These are phyloP conservation scores for Campoletis raptor DNA, from an alignment of 2,888 invertebrate species.

Conservation along the genomic window DNA sequence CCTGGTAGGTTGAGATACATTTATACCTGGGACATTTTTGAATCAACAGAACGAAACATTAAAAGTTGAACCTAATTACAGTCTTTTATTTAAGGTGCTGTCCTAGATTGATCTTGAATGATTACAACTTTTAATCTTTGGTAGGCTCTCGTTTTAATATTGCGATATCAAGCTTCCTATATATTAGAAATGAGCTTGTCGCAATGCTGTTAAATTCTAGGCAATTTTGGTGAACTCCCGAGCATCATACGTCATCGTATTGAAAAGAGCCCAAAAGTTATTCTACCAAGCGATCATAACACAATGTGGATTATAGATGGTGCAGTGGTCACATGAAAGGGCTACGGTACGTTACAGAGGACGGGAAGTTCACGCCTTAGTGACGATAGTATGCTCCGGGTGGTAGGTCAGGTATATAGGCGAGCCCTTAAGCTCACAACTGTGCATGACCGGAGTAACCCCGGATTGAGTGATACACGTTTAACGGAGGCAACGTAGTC, in stretches of 20 bases:
- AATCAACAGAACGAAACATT: neutral
- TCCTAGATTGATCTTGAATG: neutral
- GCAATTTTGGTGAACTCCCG: neutral
- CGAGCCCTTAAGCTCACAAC: constrained; percentile 53
- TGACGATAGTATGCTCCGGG: constrained; percentile 43
- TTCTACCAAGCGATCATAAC: constrained; percentile 52
- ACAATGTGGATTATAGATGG: constrained; percentile 41
- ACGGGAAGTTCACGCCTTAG: constrained; percentile 54
- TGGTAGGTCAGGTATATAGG: constrained; percentile 45
- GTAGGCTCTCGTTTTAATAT: neutral
- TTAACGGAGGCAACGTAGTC: constrained; percentile 40
- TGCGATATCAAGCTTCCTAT: neutral
- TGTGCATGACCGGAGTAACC: constrained; percentile 57
- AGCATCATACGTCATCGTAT: neutral
- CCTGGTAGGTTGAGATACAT: neutral
- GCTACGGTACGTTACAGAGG: constrained; percentile 41
- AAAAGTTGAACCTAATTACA: neutral
- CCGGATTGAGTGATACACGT: constrained; percentile 54
- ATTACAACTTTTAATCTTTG: neutral
- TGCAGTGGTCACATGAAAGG: constrained; percentile 60
- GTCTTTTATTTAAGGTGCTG: neutral
- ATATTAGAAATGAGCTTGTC: neutral
- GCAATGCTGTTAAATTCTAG: neutral
- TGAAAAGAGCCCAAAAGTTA: neutral
- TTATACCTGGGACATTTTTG: neutral